Percentiles rank a stretch among this genome's conserved stretches.
phyloP scores from a whole-genome alignment of 2,888 invertebrate species.

The Erannis defoliaria region DNA sequence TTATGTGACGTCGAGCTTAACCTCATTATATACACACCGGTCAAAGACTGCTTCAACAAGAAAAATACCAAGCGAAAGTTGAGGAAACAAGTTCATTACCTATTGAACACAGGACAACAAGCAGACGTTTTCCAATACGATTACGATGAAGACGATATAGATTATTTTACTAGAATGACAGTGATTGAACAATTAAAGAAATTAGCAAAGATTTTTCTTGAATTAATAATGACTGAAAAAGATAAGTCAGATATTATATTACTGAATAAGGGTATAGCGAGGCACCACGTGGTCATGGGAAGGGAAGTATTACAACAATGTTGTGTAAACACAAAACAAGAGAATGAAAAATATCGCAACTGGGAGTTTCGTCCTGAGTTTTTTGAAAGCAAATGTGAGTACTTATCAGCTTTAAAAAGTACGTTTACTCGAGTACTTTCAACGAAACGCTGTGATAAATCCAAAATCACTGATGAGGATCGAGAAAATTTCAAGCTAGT shows the following conservation, averaged over 20 bases:
- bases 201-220: constrained; percentile 49
- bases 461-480: constrained; percentile 37
- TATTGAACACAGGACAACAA: constrained; percentile 46
- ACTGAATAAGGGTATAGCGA: constrained; percentile 51
- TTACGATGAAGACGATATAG: constrained; percentile 44
- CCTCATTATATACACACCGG: constrained; percentile 56
- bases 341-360: constrained; percentile 17
- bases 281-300: constrained; percentile 55
- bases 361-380: constrained; percentile 51
- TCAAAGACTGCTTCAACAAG: constrained; percentile 47
- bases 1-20: constrained; percentile 49
- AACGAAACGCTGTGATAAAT: constrained; percentile 43
- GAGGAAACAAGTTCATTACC: constrained; percentile 43
- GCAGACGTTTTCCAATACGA: constrained; percentile 51
- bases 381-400: constrained; percentile 46
- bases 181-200: constrained; percentile 47
- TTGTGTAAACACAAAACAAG: constrained; percentile 14
- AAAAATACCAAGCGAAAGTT: constrained; percentile 38
- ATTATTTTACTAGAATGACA: constrained; percentile 45
- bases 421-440: constrained; percentile 47
- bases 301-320: constrained; percentile 48
- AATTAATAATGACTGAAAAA: constrained; percentile 47
- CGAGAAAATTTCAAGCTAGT: constrained; percentile 37
- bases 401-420: constrained; percentile 45
- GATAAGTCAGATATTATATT: constrained; percentile 48